phyloP scores from a whole-genome alignment of 2,888 invertebrate species.

The Elysia crispata region DNA sequence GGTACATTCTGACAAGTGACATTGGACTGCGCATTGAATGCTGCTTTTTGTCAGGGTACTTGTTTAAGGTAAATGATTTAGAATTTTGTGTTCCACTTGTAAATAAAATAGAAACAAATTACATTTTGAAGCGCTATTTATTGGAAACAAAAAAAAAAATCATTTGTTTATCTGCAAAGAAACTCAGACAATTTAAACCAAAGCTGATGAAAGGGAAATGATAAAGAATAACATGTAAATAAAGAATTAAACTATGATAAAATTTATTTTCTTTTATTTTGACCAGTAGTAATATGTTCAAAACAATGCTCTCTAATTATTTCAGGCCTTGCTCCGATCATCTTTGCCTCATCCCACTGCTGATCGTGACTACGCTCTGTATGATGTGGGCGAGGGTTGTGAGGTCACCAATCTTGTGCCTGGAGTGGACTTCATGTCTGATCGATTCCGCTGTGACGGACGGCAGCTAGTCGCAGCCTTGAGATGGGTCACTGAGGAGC shows the following conservation, averaged over 20 bases:
- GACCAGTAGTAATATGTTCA: background rate
- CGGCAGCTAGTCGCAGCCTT: slow-evolving; percentile 72
- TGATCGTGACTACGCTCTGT: slow-evolving; percentile 76
- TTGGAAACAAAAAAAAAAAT: no score
- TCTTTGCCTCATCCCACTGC: slow-evolving; percentile 76
- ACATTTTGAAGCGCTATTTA: no score
- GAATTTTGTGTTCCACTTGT: no score
- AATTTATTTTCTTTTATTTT: no score
- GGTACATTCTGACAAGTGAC: slow-evolving; percentile 75
- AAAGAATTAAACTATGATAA: no score
- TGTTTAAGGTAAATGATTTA: slow-evolving; percentile 72
- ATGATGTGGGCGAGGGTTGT: slow-evolving; percentile 75
- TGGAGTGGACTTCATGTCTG: slow-evolving; percentile 74
- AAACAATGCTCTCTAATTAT: background rate
- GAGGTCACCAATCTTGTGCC: slow-evolving; percentile 74
- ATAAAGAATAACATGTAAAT: no score
- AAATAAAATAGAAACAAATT: no score
- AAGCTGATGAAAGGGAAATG: no score
- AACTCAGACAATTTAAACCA: no score
- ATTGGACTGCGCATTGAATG: slow-evolving; percentile 73
- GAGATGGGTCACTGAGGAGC: slow-evolving; percentile 74
- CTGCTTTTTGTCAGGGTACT: slow-evolving; percentile 75
- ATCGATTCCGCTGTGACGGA: slow-evolving; percentile 75
- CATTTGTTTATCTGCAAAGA: no score
- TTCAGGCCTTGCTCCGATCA: slow-evolving; percentile 74